Evolutionary conservation across 2,888 invertebrate species (phyloP).

Genomic region (Sepiola atlantica): DNA sequence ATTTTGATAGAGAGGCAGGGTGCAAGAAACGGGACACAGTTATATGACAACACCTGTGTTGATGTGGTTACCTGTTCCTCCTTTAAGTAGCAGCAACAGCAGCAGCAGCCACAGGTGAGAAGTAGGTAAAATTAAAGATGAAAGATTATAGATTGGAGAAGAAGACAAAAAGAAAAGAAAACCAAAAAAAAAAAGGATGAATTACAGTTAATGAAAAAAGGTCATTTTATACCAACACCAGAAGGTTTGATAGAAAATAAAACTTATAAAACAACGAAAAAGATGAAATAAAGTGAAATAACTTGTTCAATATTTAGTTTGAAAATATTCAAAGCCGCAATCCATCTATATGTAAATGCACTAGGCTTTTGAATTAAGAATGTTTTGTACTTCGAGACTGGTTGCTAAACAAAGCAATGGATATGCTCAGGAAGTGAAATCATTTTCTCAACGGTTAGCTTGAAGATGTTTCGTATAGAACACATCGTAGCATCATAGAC

Average conservation of each 20-base stretch:
- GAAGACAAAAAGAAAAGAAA: not conserved
- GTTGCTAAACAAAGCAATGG: too few relatives aligned
- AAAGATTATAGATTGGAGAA: not conserved
- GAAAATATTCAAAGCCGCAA: too few relatives aligned
- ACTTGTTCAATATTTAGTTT: not conserved
- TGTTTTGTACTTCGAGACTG: too few relatives aligned
- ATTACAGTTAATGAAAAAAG: not conserved
- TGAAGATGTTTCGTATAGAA: too few relatives aligned
- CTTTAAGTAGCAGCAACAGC: not conserved
- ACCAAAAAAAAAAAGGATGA: not conserved
- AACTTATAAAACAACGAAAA: not conserved
- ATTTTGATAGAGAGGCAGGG: not conserved
- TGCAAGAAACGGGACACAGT: not conserved
- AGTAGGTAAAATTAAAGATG: not conserved
- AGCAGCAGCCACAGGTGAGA: not conserved
- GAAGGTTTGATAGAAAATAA: not conserved
- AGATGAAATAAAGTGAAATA: not conserved
- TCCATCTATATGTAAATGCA: too few relatives aligned
- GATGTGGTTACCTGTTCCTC: constrained; percentile 22
- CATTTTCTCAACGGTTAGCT: too few relatives aligned
- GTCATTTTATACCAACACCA: not conserved
- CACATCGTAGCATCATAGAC: too few relatives aligned
- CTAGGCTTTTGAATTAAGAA: too few relatives aligned
- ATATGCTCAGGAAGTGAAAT: too few relatives aligned
- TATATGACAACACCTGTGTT: not conserved